Evolutionary conservation across 2,888 invertebrate species (phyloP).

Genomic region (Vanessa cardui): DNA sequence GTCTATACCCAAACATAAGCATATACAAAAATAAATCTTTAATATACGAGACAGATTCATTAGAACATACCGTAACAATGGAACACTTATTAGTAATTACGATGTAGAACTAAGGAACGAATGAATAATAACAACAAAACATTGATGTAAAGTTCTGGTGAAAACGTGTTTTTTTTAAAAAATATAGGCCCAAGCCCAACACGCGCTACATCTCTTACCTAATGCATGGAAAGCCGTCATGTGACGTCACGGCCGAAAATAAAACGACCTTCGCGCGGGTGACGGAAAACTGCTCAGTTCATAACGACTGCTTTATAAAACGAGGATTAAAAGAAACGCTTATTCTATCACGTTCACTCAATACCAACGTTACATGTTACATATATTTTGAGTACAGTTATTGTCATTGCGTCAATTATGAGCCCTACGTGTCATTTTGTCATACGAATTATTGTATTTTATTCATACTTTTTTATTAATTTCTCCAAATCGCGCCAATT

Average conservation of each 20-base stretch:
- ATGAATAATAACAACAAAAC: background rate
- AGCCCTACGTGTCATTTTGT: background rate
- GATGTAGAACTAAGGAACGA: background rate
- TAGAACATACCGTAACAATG: no score
- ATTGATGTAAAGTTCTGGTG: background rate
- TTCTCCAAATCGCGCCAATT: no score
- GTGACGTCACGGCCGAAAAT: slow-evolving; percentile 69
- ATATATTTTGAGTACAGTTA: slow-evolving; percentile 1
- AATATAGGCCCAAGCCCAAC: slow-evolving; percentile 22
- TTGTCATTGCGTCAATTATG: slow-evolving; percentile 6
- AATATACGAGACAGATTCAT: no score
- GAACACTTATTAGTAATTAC: background rate
- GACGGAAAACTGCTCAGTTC: slow-evolving; percentile 65
- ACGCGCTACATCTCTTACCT: slow-evolving; percentile 42
- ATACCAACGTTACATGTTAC: slow-evolving; percentile 7
- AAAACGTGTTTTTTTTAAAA: slow-evolving; percentile 20
- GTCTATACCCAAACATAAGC: no score
- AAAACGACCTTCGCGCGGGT: slow-evolving; percentile 66
- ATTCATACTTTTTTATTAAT: no score
- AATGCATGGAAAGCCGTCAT: slow-evolving; percentile 66
- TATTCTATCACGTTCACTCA: slow-evolving; percentile 48
- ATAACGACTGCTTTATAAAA: slow-evolving; percentile 47
- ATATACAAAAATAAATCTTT: no score
- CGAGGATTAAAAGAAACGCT: slow-evolving; percentile 52
- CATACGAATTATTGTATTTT: no score